Evolutionary conservation across 2,797 vertebrate species (phyloP), one percentile per base, ranked within the genome.

Genomic region (Bradypodion ventrale): DNA sequence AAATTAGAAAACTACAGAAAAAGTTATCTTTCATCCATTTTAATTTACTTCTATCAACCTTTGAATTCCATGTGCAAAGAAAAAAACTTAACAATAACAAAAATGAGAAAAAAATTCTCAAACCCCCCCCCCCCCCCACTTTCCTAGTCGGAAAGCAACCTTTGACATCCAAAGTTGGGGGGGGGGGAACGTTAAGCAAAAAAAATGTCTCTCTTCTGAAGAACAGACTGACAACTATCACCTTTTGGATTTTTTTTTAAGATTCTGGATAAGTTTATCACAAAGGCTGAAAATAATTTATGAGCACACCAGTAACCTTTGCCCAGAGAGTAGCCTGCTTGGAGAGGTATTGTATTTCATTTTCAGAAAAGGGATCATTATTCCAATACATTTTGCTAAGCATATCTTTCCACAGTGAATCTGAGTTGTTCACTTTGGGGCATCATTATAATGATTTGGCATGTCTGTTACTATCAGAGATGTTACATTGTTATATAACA

Each of bases 351-450:
- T 5, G 4, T 42, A n/a, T 77, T 85, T 27, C 25, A 70, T 59
- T 63, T 60, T n/a, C 21, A 23, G 78, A 62, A 46, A 85, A 73
- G 46, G 44, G 59, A 76, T 81, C 86, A 87, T 87, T 87, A 87
- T 78, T 77, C 56, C n/a, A 77, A 40, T 80, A 25, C 0, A 16
- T 83, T 75, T 87, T 76, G 10, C 83, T 59, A 70, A 83, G 79
- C 40, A 52, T 13, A 2, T 16, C 0, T 59, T 80, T 76, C n/a
- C 5, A 75, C 66, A n/a, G 8, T 7, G 66, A 37, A 52, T 32
- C 68, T 59, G 40, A 84, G 6, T 4, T 59, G 44, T 68, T 85
- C 29, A 21, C 23, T 84, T 85, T 32, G 15, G 27, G 49, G 29
- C 1, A 1, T 82, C 35, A 63, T 86, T 60, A 80, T 60, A 81